A percentile compares a stretch with the other conserved stretches of the same genome.
These are phyloP conservation scores for Antigone vipio DNA, from an alignment of 2,113 vertebrate genomes.

Conservation along the genomic window DNA sequence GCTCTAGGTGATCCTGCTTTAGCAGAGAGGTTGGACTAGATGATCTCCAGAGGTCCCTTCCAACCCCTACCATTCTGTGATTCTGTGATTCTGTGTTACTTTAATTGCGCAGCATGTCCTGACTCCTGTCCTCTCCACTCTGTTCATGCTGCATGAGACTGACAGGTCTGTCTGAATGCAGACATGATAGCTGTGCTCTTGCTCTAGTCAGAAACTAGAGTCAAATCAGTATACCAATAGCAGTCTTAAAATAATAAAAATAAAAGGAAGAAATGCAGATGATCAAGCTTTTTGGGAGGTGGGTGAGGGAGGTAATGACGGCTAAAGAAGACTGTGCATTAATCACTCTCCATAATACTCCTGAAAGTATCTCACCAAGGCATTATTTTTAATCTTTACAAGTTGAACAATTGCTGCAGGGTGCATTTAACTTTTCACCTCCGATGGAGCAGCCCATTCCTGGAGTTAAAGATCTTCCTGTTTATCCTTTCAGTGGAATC, in stretches of 20 bases:
- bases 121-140: background rate
- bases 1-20: no score
- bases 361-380: slow-evolving; percentile 59
- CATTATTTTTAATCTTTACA: slow-evolving; percentile 69
- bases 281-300: background rate
- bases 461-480: slow-evolving; percentile 36
- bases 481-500: slow-evolving; percentile 51
- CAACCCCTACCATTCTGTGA: no score
- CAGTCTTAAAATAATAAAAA: slow-evolving; percentile 37
- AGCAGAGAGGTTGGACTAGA: no score
- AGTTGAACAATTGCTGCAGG: slow-evolving; percentile 33
- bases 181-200: background rate
- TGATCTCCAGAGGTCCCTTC: no score
- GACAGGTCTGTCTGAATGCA: background rate
- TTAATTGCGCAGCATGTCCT: background rate
- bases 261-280: slow-evolving; percentile 33
- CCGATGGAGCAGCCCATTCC: background rate
- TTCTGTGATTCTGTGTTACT: background rate
- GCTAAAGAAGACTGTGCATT: slow-evolving; percentile 29
- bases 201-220: slow-evolving; percentile 7
- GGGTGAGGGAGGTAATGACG: background rate
- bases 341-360: slow-evolving; percentile 58
- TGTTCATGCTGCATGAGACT: background rate
- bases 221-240: slow-evolving; percentile 18
- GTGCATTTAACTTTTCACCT: slow-evolving; percentile 57